A percentile compares a stretch with the other conserved stretches of the same genome.
These are phyloP conservation scores for Synergus gifuensis DNA, from an alignment of 2,888 invertebrate genomes.

Conservation along the genomic window DNA sequence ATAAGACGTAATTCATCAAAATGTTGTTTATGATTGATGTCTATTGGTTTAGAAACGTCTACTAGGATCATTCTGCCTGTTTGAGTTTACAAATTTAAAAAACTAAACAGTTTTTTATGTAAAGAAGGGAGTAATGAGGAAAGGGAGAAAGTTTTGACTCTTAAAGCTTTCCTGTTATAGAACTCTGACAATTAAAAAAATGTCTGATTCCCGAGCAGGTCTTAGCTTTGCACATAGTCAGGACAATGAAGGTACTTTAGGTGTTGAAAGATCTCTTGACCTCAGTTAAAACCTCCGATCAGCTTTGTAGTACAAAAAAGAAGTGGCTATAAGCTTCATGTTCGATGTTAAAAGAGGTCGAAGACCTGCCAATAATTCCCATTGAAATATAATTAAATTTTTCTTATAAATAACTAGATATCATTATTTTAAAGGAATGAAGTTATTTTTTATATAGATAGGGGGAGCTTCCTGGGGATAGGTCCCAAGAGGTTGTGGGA, in stretches of 20 bases:
- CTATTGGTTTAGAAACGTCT: too few relatives aligned
- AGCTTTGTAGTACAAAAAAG: not conserved
- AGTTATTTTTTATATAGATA: too few relatives aligned
- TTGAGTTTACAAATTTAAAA: too few relatives aligned
- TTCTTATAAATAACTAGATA: too few relatives aligned
- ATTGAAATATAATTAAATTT: not conserved
- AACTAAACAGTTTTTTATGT: not conserved
- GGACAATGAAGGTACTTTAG: conserved; percentile 57
- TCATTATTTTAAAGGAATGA: too few relatives aligned
- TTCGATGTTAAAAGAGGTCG: not conserved
- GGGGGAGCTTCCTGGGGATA: too few relatives aligned
- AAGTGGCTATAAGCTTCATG: not conserved
- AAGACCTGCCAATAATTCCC: not conserved
- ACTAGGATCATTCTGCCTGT: too few relatives aligned
- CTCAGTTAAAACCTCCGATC: conserved; percentile 16
- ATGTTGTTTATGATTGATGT: too few relatives aligned
- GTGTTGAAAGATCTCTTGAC: conserved; percentile 59
- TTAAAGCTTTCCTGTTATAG: not conserved
- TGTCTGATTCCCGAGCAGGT: not conserved
- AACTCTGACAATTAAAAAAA: conserved; percentile 9
- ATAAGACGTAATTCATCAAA: too few relatives aligned
- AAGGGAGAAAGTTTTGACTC: not conserved
- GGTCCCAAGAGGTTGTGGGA: too few relatives aligned
- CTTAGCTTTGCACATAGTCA: conserved; percentile 8
- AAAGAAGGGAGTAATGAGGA: not conserved